Evolutionary conservation across 1,140 invertebrate genomes (phyloP), one percentile per base, ranked within the genome.

Genomic region (Patella vulgata): DNA sequence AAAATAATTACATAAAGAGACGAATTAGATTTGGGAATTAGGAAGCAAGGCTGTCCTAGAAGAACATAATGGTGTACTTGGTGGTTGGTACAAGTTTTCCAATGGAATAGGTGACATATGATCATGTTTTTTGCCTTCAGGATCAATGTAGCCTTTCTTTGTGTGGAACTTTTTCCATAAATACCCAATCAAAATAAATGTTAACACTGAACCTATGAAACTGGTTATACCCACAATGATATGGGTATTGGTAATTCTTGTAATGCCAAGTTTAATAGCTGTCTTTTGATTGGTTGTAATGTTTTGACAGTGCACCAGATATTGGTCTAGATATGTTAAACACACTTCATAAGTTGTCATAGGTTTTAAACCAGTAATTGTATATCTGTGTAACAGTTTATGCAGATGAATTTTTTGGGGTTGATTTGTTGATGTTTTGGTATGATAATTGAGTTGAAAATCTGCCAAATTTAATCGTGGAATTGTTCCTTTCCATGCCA

Each of bases 401-500:
- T 66, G 67, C 19, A 82, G 56, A 42, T 66, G 73, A 28, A 82
- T 72, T 21, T 67, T 59, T 46, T 68, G 63, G 47, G 17, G 6
- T 23, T 31, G 39, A 2, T 53, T 33, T 19, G 30, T 12, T 17
- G 54, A 19, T 43, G 52, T 3, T 42, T 42, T n/a, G 65, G 63
- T 66, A 73, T 69, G 62, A 63, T 85, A 85, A 5, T 81, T 64
- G 23, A 87, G 78, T 52, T 83, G 78, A 59, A 85, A 86, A 46
- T 83, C 74, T 14, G 79, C 75, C 44, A 81, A 80, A 46, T 77
- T 71, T 5, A 70, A 68, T 27, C 75, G 75, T 9, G 82, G 73
- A 28, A 80, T 83, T 21, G 82, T 85, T 8, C 85, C 86, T 46
- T 83, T 85, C 82, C 83, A 85, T 2, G 84, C 77, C 17, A 87